Evolutionary conservation across 2,113 vertebrate species (phyloP), one percentile per base, ranked within the genome.

Genomic region (Scomber colias): DNA sequence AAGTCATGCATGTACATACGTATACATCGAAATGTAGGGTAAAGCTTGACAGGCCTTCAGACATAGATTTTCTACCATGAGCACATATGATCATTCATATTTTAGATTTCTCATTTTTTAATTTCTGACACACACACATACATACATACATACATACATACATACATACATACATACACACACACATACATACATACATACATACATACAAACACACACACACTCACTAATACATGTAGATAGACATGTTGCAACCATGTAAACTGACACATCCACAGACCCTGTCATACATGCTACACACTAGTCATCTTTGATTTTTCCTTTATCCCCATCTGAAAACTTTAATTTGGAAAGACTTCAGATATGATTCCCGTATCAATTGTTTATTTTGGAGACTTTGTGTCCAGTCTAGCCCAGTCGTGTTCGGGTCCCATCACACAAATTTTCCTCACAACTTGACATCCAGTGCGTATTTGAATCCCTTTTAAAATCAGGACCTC

Each of bases 1-100:
- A 62, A 69, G 66, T 30, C 19, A 86, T 86, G 27, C 64, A 75
- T 48, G 49, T 49, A 46, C 59, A 77, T 49, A 46, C 59, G 75
- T 49, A 51, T 19, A 73, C 80, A 76, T 46, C 9, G 59, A 44
- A 35, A 71, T 12, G 16, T 69, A 70, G 19, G 50, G 50, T 4
- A 8, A 54, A 67, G 55, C 24, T 67, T 60, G n/a, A 54, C 67
- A 45, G 44, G 46, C 24, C 50, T 6, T 16, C 56, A 57, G 40
- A 68, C 4, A 5, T 62, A 19, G 50, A 59, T 53, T 74, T 72
- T 77, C 40, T 57, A 31, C 9, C 19, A 30, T 19, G 72, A 62
- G 27, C 7, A 24, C 55, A 45, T 71, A 3, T 13, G 50, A 2
- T 71, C 44, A 59, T 73, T 51, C 6, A 64, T 40, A 13, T 9